A percentile compares a stretch with the other conserved stretches of the same genome.
Conservation (phyloP, 1,140 invertebrate genomes). For the Helicoverpa armigera region DNA sequence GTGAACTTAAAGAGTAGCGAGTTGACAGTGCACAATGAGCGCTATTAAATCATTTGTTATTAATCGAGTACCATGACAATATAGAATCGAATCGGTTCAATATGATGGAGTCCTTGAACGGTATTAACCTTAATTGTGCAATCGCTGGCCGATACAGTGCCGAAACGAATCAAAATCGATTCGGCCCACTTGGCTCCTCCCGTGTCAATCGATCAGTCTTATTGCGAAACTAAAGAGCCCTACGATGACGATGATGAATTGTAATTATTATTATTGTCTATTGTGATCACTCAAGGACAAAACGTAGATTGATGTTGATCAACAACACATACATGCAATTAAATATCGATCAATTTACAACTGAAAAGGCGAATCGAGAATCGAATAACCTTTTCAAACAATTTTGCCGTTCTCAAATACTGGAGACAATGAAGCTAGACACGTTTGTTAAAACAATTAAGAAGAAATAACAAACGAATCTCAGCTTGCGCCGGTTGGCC, state of each 20-base stretch:
- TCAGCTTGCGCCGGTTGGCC: slow-evolving; percentile 54
- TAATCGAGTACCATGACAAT: slow-evolving; percentile 59
- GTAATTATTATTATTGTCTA: slow-evolving; percentile 51
- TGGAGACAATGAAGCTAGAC: slow-evolving; percentile 8
- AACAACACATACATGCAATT: not conserved
- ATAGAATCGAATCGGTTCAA: slow-evolving; percentile 61
- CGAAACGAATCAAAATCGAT: slow-evolving; percentile 73
- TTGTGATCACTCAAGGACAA: slow-evolving; percentile 54
- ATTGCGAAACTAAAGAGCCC: slow-evolving; percentile 70
- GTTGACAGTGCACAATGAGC: slow-evolving; percentile 55
- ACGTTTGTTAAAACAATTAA: slow-evolving; percentile 30
- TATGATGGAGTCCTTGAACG: slow-evolving; percentile 72
- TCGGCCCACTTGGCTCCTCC: slow-evolving; percentile 66
- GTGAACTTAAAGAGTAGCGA: slow-evolving; percentile 59
- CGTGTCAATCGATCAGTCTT: slow-evolving; percentile 58
- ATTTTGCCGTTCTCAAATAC: not conserved
- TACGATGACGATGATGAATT: slow-evolving; percentile 68
- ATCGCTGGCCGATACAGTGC: slow-evolving; percentile 70
- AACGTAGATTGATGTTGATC: slow-evolving; percentile 22
- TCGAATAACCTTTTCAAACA: no score
- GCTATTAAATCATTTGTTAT: slow-evolving; percentile 61
- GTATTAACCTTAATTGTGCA: slow-evolving; percentile 71
- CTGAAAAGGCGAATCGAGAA: not conserved
- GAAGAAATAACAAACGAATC: slow-evolving; percentile 27
- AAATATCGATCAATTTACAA: slow-evolving; percentile 36